A percentile compares a stretch with the other conserved stretches of the same genome.
These are phyloP conservation scores for Steatornis caripensis DNA, from an alignment of 2,113 vertebrate species.

Conservation along the genomic window DNA sequence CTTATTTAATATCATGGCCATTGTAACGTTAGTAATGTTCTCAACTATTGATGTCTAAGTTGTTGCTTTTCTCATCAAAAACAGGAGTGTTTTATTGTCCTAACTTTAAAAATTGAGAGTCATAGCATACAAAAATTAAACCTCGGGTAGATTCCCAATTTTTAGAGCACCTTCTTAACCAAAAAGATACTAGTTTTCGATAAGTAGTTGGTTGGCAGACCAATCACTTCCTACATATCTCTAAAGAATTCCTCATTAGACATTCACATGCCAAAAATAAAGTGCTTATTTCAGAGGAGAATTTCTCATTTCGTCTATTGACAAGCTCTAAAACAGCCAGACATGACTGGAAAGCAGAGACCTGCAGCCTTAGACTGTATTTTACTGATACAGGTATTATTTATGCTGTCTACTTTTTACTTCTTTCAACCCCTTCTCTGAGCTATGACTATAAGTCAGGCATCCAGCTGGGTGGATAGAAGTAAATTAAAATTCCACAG, in stretches of 20 bases:
- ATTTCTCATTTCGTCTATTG: background rate
- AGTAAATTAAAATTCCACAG: constrained; percentile 9
- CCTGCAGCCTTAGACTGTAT: background rate
- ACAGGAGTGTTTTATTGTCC: background rate
- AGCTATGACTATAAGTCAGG: background rate
- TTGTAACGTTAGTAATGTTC: background rate
- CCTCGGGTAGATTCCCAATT: background rate
- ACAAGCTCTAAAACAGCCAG: background rate
- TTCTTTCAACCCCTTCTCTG: background rate
- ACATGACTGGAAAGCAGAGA: background rate
- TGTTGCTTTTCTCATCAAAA: background rate
- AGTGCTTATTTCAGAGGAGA: background rate
- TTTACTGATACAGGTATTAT: background rate
- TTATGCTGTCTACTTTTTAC: background rate
- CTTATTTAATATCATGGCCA: background rate
- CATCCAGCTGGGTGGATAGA: background rate
- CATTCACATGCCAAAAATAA: background rate
- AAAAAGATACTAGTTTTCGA: background rate
- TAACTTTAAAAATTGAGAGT: background rate
- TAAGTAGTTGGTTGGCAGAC: background rate
- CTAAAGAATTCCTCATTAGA: background rate
- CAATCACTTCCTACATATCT: background rate
- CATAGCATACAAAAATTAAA: background rate
- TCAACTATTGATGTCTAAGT: background rate
- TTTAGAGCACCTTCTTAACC: background rate